Base-by-base conservation (phyloP, 1,140 invertebrate species). In the Brachionus paranguensis region DNA sequence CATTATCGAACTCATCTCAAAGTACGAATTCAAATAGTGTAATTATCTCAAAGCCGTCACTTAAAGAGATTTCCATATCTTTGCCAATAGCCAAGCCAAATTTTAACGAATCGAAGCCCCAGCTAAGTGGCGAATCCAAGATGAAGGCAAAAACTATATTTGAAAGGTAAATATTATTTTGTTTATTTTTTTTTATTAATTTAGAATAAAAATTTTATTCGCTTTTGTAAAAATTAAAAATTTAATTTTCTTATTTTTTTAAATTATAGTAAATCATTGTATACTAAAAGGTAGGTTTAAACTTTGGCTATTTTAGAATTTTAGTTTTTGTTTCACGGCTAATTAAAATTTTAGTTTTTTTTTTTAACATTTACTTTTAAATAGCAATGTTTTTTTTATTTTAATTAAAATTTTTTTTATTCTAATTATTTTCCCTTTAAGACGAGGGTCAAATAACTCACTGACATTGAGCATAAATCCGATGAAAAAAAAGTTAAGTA, bases 361-460 rank as follows among this genome's bases (percentile, higher is more conserved):
- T 70, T 70, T 70, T 37, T 70, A 37, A 70, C 27, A 70, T 37
- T 37, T 3, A 12, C 14, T 47, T 12, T 14, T 1, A 47, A 14
- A 6, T 12, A 14, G 45, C 45, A 12, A n/a, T 37, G 14, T 70
- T 70, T 70, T 45, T 78, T 50, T 43, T 29, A 3, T 43, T 14
- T 43, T 55, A 43, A 14, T 3, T n/a, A 17, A n/a, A 45, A 24
- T 78, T 33, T 6, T n/a, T 45, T 78, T 47, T 78, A 43, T n/a
- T 24, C 8, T 47, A 17, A 14, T 17, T 47, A 10, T 29, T 55
- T 50, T 55, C 11, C 17, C 12, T 14, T 64, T 24, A 24, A 83
- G 81, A 68, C 60, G 81, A 37, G 81, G 81, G 3, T 83, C 81
- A 17, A 83, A 83, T 27, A 83, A 83, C 20, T 83, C 81, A 17